Evolutionary conservation across 2,888 invertebrate genomes (phyloP), one percentile per base, ranked within the genome.

Genomic region (Hirtodrosophila duncani): DNA sequence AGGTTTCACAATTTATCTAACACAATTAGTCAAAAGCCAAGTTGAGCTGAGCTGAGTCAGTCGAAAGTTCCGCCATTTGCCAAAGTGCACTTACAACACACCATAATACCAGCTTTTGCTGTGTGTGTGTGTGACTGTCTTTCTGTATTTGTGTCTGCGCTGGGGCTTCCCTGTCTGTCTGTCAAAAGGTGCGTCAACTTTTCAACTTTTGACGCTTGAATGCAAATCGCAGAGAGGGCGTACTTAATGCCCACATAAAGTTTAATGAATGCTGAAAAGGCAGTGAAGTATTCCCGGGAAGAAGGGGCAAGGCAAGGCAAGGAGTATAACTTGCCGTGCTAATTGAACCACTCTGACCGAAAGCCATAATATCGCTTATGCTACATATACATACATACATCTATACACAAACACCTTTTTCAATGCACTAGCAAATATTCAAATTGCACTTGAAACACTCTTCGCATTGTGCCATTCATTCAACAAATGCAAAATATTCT

Each of bases 1-100:
- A 67, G 77, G 80, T 72, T 82, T 81, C 72, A 63, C 67, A 75
- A 82, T 81, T 79, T 79, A 81, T 80, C 72, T 79, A 79, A 82
- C 70, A 69, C 82, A 82, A 80, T 82, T 82, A 82, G 77, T 67
- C 66, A 72, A 56, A 55, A 67, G 65, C 68, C 51, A 36, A 27
- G 14, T 44, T 31, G 37, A 24, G 34, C 33, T 45, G 49, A 49
- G 49, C 43, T 53, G 46, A 46, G 62, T 77, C 80, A 79, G 71
- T 72, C 49, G 77, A 70, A 74, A n/a, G n/a, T n/a, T n/a, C n/a
- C n/a, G 72, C 79, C 72, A 57, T 53, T 61, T 61, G 55, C 31
- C 49, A 29, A 44, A 31, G 42, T 39, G 38, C 37, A 64, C 49
- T 60, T 58, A 57, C 65, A 33, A 64, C 49, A 57, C 56, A 57